A percentile compares a stretch with the other conserved stretches of the same genome.
phyloP scores from a whole-genome alignment of 2,113 vertebrate species.

The Grus americana region DNA sequence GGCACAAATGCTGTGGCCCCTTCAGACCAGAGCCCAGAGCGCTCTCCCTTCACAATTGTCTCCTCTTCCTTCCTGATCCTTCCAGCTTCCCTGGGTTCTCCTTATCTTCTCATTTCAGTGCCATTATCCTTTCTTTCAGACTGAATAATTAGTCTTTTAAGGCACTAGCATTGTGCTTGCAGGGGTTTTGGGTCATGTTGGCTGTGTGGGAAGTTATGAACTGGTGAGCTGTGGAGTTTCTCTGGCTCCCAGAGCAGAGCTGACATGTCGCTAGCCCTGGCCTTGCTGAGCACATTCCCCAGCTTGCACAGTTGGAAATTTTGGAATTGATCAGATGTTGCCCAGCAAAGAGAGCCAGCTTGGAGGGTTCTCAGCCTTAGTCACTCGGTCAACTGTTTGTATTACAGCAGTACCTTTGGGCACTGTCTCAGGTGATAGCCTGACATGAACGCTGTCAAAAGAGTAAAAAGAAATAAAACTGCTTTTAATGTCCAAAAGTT shows the following conservation, averaged over 20 bases:
- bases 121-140: not conserved
- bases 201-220: not conserved
- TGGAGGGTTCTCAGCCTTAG: not conserved
- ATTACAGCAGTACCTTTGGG: not conserved
- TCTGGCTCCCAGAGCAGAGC: not conserved
- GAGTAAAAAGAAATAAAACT: not conserved
- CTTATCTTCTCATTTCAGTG: not conserved
- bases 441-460: not conserved
- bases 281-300: not conserved
- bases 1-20: not conserved
- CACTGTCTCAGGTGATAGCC: not conserved
- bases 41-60: not conserved
- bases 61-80: not conserved
- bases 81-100: not conserved
- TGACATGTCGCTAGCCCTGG: not conserved
- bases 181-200: not conserved
- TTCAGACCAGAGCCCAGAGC: not conserved
- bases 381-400: not conserved
- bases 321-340: not conserved
- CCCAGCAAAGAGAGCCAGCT: not conserved
- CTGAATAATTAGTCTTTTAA: not conserved
- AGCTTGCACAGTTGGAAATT: not conserved
- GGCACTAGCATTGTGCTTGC: not conserved
- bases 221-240: not conserved
- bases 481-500: not conserved